These are phyloP conservation scores for Allobates femoralis DNA, from an alignment of 2,797 vertebrate genomes.

Conservation along the genomic window DNA sequence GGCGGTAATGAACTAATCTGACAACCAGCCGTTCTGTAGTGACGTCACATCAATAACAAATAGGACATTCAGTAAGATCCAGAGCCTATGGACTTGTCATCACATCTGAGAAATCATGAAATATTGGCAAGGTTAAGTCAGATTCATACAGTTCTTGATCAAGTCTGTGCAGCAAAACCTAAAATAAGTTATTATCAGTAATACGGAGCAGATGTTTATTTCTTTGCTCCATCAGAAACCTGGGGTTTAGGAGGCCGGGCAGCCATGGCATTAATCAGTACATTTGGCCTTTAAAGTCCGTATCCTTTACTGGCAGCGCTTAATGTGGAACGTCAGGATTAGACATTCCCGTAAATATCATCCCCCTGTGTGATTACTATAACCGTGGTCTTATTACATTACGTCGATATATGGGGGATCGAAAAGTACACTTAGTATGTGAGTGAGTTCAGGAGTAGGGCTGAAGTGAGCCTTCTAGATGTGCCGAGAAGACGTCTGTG, in stretches of 20 bases:
- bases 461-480: neutral
- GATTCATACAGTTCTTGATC: neutral
- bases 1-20: neutral
- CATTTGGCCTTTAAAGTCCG: neutral
- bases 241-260: neutral
- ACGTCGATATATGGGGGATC: neutral
- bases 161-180: neutral
- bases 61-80: neutral
- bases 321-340: neutral
- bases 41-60: neutral
- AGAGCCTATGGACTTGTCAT: neutral
- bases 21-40: neutral
- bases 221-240: neutral
- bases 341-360: neutral
- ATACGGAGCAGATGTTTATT: conserved; percentile 18
- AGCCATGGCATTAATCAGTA: conserved; percentile 10
- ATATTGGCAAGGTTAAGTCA: neutral
- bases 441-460: too few relatives aligned
- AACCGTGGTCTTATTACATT: neutral
- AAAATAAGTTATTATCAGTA: conserved; percentile 21
- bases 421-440: neutral
- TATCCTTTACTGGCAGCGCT: conserved; percentile 6
- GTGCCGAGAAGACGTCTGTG: neutral
- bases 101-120: neutral
- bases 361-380: neutral